Base-by-base conservation (phyloP, 92 coral and sea anemone genomes). In the Phenganax stokvisi region DNA sequence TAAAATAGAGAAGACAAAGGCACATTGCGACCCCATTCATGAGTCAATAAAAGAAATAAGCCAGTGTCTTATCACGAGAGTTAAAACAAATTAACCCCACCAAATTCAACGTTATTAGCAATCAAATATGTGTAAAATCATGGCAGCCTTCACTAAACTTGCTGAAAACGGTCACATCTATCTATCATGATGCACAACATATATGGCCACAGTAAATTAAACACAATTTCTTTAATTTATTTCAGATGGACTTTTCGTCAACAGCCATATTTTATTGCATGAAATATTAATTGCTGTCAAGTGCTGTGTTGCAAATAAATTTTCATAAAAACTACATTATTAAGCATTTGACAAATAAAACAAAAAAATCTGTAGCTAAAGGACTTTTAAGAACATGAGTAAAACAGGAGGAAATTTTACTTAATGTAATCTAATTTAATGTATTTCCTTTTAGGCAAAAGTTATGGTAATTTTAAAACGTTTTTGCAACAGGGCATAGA, bases 161-260 rank as follows among this genome's bases (percentile, higher is more conserved):
- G 9, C 54, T 68, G 11, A 68, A 68, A 68, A 30, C 15, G 2
- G 25, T 20, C 25, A 20, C 53, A 15, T n/a, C 13, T 52, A 68
- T 30, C 47, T 30, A 0, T 68, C 8, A 68, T 68, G 73, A n/a
- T 20, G 8, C 6, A 37, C 3, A 9, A 68, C 73, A 68, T 29
- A 2, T 37, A 68, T 68, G 73, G 73, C 54, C 73, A 68, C 73
- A 68, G 73, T 68, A 29, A 68, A 68, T 68, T 68, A 68, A 10
- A 30, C 73, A 68, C 73, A 68, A 68, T 29, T 68, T 16, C 29
- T 68, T 68, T 68, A 68, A 68, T 68, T 25, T 29, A 29, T 68
- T 68, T 9, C 54, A 37, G 47, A 68, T 28, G 73, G 52, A 17
- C 12, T 68, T 37, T 68, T 68, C 54, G 7, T 53, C 29, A 27